Percentiles rank a stretch among this genome's conserved stretches.
These are phyloP conservation scores for Ancistrus triradiatus DNA, from an alignment of 2,113 vertebrate species.

Conservation along the genomic window DNA sequence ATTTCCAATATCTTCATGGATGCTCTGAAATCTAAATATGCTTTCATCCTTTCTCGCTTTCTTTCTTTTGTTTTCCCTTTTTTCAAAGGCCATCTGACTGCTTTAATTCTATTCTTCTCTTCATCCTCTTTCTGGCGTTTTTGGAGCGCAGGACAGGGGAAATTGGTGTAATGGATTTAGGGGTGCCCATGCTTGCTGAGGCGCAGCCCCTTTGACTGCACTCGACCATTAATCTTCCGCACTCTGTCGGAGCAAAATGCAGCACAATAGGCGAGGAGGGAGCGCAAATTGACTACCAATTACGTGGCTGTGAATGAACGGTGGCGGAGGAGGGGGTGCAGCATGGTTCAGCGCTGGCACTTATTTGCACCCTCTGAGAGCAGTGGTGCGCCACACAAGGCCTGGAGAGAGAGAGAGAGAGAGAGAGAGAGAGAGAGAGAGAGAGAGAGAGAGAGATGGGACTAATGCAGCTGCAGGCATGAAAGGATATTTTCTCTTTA, in stretches of 20 bases:
- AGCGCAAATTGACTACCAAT: constrained; percentile 82
- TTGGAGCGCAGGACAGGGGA: constrained; percentile 69
- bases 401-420: constrained; percentile 49
- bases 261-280: constrained; percentile 77
- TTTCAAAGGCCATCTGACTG: constrained; percentile 65
- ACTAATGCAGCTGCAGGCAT: constrained; percentile 42
- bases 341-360: constrained; percentile 71
- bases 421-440: constrained; percentile 51
- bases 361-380: constrained; percentile 72
- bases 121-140: constrained; percentile 34
- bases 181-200: constrained; percentile 74
- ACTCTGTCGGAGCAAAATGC: constrained; percentile 80
- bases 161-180: constrained; percentile 84
- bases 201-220: constrained; percentile 71
- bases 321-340: constrained; percentile 62
- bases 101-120: constrained; percentile 57
- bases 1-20: background rate
- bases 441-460: constrained; percentile 55
- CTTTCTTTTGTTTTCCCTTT: constrained; percentile 48
- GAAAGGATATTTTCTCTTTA: constrained; percentile 9
- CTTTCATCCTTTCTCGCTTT: constrained; percentile 56
- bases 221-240: constrained; percentile 80
- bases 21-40: constrained; percentile 28
- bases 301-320: constrained; percentile 80
- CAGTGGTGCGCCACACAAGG: constrained; percentile 54